Evolutionary conservation across 2,797 vertebrate species (phyloP).

Genomic region (Mormyrops attenuatus): DNA sequence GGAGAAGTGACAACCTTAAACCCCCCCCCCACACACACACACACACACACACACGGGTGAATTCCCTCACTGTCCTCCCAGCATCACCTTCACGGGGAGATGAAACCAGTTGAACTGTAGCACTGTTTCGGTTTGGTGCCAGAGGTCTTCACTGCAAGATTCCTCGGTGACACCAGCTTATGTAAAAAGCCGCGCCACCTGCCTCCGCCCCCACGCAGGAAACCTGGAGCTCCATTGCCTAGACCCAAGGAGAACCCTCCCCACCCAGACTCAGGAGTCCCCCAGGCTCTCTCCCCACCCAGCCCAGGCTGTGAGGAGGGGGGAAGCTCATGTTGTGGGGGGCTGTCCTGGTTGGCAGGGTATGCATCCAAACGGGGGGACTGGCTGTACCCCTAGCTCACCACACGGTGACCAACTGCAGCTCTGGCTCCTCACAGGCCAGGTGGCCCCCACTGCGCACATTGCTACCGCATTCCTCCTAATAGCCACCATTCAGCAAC

Average conservation of each 20-base stretch:
- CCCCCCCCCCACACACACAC: background rate
- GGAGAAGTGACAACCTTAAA: background rate
- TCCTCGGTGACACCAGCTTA: slow-evolving; percentile 11
- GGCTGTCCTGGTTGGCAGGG: slow-evolving; percentile 32
- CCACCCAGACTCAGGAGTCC: slow-evolving; percentile 24
- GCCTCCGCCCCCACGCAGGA: background rate
- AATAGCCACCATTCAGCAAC: slow-evolving; percentile 52
- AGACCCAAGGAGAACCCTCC: slow-evolving; percentile 37
- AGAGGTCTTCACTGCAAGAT: background rate
- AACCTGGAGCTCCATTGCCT: slow-evolving; percentile 16
- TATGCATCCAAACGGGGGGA: slow-evolving; percentile 20
- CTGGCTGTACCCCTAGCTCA: slow-evolving; percentile 34
- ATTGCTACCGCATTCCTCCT: slow-evolving; percentile 77
- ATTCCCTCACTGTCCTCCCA: background rate
- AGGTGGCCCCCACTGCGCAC: slow-evolving; percentile 60
- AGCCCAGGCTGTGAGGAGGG: slow-evolving; percentile 22
- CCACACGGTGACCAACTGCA: background rate
- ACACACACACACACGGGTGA: background rate
- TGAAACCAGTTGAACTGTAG: background rate
- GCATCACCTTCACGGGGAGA: background rate
- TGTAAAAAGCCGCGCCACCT: background rate
- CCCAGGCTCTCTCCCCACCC: slow-evolving; percentile 31
- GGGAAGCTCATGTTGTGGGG: slow-evolving; percentile 19
- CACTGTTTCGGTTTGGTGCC: background rate
- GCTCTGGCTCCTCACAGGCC: slow-evolving; percentile 44